Percentiles rank a stretch among this genome's conserved stretches.
phyloP scores from a whole-genome alignment of 2,113 vertebrate genomes.

The Candoia aspera region DNA sequence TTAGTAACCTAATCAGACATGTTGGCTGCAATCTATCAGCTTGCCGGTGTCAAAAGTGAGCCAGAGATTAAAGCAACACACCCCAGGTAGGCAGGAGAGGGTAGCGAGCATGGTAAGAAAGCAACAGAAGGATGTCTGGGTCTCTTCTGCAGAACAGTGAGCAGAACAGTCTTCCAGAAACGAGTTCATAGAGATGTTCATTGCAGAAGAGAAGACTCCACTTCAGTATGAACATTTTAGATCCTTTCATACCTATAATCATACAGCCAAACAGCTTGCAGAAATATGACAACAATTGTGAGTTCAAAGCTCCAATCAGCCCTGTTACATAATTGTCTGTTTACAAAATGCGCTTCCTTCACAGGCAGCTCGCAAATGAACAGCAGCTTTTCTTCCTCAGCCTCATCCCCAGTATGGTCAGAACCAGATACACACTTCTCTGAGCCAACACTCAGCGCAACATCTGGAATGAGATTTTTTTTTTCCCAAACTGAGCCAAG shows the following conservation, averaged over 20 bases:
- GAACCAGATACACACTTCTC: neutral
- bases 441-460: conserved; percentile 15
- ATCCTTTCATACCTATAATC: conserved; percentile 25
- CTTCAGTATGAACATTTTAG: neutral
- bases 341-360: neutral
- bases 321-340: conserved; percentile 18
- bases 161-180: neutral
- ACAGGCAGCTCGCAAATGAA: conserved; percentile 21
- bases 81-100: neutral
- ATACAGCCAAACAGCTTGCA: conserved; percentile 17
- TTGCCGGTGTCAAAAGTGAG: neutral
- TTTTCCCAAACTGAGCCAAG: conserved; percentile 2
- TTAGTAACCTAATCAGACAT: neutral
- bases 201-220: conserved; percentile 16
- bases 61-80: neutral
- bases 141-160: rapidly evolving
- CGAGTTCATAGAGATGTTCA: neutral
- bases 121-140: rapidly evolving
- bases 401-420: conserved; percentile 6
- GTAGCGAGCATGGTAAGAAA: rapidly evolving
- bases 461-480: conserved; percentile 39
- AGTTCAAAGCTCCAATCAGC: conserved; percentile 13
- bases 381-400: conserved; percentile 33
- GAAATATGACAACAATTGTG: neutral
- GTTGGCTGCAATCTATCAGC: neutral